Evolutionary conservation across 2,113 vertebrate species (phyloP), one percentile per base, ranked within the genome.

Genomic region (Nothoprocta pentlandii): DNA sequence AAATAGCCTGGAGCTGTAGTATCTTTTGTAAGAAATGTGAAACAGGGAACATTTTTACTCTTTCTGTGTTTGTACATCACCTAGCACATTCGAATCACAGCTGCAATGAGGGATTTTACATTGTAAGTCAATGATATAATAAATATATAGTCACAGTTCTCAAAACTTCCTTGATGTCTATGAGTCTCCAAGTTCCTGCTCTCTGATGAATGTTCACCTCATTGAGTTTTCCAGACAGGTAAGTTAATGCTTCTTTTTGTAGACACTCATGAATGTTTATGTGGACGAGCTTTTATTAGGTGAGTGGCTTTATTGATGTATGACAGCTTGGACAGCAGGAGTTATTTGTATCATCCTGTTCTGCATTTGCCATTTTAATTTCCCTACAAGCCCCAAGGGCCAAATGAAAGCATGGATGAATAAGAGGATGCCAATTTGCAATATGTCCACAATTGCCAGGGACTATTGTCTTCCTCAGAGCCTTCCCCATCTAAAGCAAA

Each of bases 311-410:
- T 90, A 93, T 63, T 90, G 91, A 63, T 47, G 85, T 2, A 1
- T 51, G 82, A 80, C 89, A 94, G 91, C 91, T 94, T 95, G 94
- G 91, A 77, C 85, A 92, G 89, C 68, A 85, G 82, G 71, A 85
- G 81, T 94, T 88, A 68, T 78, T 58, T 66, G 53, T 93, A 59
- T 87, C 73, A 73, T 92, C 74, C 44, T 30, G 15, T 36, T 93
- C 67, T 95, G 85, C 12, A 91, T 90, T 92, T 95, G 47, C 62
- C 30, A 41, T 94, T 97, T 95, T 92, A 93, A 95, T 92, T 93
- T 71, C 66, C 36, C 69, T 86, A 84, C 66, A 90, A 76, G 74
- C 70, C 90, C 85, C 93, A 84, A 39, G 36, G 80, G 92, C 26
- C 49, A 76, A 86, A 84, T 84, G 66, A 73, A 92, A 92, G 4